These are phyloP conservation scores for Mormyrops attenuatus DNA, from an alignment of 2,797 vertebrate species.

Conservation along the genomic window DNA sequence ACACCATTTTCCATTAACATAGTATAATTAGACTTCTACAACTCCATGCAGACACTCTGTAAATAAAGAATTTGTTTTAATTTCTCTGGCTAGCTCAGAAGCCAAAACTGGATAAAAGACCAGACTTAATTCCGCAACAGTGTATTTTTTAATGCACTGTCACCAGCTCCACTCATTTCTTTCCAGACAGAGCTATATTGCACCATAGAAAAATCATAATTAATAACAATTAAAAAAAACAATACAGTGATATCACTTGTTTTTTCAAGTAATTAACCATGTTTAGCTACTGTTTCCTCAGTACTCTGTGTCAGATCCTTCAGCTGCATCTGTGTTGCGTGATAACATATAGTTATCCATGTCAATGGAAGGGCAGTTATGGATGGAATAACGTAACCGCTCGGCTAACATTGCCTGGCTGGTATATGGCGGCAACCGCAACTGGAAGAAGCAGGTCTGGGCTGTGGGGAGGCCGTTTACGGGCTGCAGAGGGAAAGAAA, in stretches of 20 bases:
- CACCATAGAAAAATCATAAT: conserved; percentile 25
- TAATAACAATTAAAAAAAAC: neutral
- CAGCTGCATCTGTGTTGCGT: conserved; percentile 67
- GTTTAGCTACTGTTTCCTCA: conserved; percentile 39
- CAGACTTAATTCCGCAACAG: neutral
- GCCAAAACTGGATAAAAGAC: neutral
- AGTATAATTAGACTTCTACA: conserved; percentile 20
- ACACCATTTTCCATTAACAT: neutral
- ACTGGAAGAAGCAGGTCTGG: conserved; percentile 78
- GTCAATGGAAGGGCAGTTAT: conserved; percentile 77
- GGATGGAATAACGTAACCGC: conserved; percentile 73
- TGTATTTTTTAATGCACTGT: conserved; percentile 13
- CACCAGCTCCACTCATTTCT: neutral
- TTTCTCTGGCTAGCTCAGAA: neutral
- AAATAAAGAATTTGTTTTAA: neutral
- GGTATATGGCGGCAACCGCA: conserved; percentile 70
- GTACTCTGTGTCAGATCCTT: conserved; percentile 67
- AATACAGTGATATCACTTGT: conserved; percentile 16
- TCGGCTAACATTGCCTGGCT: conserved; percentile 68
- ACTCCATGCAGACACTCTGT: conserved; percentile 31
- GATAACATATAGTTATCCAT: conserved; percentile 82
- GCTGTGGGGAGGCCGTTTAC: conserved; percentile 72
- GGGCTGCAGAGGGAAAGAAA: conserved; percentile 47
- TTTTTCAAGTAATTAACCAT: conserved; percentile 23
- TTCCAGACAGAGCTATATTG: conserved; percentile 26